Base-by-base conservation (phyloP, 2,888 invertebrate genomes). In the Eumacrocentrus americanus region DNA sequence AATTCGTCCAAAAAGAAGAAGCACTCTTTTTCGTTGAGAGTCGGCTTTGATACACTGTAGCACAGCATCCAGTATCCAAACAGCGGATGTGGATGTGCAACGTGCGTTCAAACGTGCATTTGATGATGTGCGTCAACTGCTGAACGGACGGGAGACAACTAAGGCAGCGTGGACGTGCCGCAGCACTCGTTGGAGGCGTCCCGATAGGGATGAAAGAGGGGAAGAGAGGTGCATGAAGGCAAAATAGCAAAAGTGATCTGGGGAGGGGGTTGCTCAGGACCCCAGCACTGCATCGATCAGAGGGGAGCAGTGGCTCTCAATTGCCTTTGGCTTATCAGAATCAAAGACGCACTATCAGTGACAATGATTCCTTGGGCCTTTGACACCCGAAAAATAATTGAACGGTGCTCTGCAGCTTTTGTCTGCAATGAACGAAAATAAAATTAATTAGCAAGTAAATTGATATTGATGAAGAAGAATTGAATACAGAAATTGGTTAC, bases 251-350 rank as follows among this genome's bases (percentile, higher is more conserved):
- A 46, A 58, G 47, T 58, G 53, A 58, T 51, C 14, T 35, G 53
- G 37, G 40, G 53, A 23, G 29, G 29, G 40, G 52, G 25, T 35
- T 16, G n/a, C 18, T 12, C 9, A 42, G 14, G n/a, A 46, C 18
- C 16, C 1, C 12, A 42, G 35, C 34, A 42, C 48, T 60, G 59
- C 64, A 61, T 61, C 61, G 62, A 61, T 54, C 64, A 55, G 44
- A 53, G 63, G 50, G 47, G 58, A 23, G 16, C 70, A 72, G 68
- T 61, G 68, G 22, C 50, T 65, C 71, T 69, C 70, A 70, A n/a
- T n/a, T n/a, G n/a, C 57, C 57, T 51, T 37, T n/a, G 40, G 14
- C 23, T 25, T 51, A 40, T 35, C 20, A 38, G 14, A 34, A 18
- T 14, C 1, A 29, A 37, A 29, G 46, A 44, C n/a, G n/a, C n/a